Evolutionary conservation across 2,113 vertebrate species (phyloP), one percentile per base, ranked within the genome.

Genomic region (Pteropus alecto): DNA sequence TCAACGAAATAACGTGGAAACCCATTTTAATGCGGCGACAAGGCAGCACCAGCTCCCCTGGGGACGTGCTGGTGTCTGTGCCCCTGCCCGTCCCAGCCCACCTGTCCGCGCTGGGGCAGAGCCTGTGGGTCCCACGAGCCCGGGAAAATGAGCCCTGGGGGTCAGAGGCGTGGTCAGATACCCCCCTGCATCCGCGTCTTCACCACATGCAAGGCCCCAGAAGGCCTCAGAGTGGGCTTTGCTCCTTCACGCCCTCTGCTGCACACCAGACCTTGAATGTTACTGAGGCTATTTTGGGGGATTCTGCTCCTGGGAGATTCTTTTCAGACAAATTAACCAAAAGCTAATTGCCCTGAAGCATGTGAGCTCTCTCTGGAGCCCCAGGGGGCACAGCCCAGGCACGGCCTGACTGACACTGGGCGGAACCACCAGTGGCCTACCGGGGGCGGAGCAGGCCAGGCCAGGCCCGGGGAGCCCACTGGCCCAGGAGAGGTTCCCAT

Each of bases 251-350:
- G 13, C 51, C 18, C 1, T 12, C 58, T 48, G 24, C 41, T 12
- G 61, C 28, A 8, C 56, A 35, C 12, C 43, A 83, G 74, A 86
- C 61, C 30, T 26, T 35, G 41, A 79, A n/a, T 41, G 63, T n/a
- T 43, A 48, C 0, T 4, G n/a, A 93, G 58, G 54, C 35, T 38
- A 28, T 81, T 92, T 38, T 24, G 24, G 56, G 77, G 46, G 41
- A 19, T 15, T 85, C 16, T 43, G 78, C 26, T 93, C 74, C 38
- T 71, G 7, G 76, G n/a, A 58, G 28, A 82, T 85, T 88, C 84
- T 60, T 94, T 79, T 60, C 43, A 97, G 86, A 79, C 58, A 85
- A 94, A 96, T 90, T 74, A 96, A 78, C 89, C 68, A 13, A 93
- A 88, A 74, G 54, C 74, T 87, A 81, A 90, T 74, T 96, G 87